phyloP scores from a whole-genome alignment of 2,888 invertebrate genomes.

The Rhingia rostrata region DNA sequence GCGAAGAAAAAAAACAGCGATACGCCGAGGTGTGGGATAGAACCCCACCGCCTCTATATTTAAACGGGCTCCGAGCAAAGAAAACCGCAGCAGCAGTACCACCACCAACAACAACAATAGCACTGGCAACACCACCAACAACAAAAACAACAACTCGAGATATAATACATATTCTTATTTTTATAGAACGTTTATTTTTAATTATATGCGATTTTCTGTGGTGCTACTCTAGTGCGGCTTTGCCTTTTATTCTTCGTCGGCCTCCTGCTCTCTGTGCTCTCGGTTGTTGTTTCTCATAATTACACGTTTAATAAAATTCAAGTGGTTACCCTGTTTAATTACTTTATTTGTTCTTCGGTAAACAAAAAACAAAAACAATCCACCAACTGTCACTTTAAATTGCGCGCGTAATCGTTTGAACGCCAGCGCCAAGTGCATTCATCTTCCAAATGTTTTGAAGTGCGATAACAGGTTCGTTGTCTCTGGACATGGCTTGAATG shows the following conservation, averaged over 20 bases:
- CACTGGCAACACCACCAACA: constrained; percentile 22
- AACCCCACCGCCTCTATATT: constrained; percentile 64
- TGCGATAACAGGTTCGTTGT: not conserved
- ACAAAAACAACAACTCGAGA: constrained; percentile 42
- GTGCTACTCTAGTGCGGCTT: constrained; percentile 53
- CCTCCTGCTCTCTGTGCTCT: constrained; percentile 48
- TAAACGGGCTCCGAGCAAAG: constrained; percentile 60
- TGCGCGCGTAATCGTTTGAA: constrained; percentile 8
- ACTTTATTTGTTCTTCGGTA: not conserved
- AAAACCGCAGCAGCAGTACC: constrained; percentile 36
- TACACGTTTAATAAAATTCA: constrained; percentile 45
- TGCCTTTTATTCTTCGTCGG: constrained; percentile 56
- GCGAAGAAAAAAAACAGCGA: constrained; percentile 49
- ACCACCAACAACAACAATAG: constrained; percentile 44
- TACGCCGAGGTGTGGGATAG: constrained; percentile 56
- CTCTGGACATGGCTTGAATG: not conserved
- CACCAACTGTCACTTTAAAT: constrained; percentile 16
- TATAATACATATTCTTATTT: constrained; percentile 76
- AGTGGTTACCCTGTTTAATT: constrained; percentile 13
- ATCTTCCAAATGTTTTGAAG: not conserved
- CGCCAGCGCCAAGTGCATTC: not conserved
- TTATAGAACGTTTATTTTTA: constrained; percentile 83
- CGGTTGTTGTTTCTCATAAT: constrained; percentile 35
- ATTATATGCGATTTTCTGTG: constrained; percentile 82
- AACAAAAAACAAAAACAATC: constrained; percentile 1